Evolutionary conservation across 2,888 invertebrate genomes (phyloP).

Genomic region (Drepanosiphum platanoidis): DNA sequence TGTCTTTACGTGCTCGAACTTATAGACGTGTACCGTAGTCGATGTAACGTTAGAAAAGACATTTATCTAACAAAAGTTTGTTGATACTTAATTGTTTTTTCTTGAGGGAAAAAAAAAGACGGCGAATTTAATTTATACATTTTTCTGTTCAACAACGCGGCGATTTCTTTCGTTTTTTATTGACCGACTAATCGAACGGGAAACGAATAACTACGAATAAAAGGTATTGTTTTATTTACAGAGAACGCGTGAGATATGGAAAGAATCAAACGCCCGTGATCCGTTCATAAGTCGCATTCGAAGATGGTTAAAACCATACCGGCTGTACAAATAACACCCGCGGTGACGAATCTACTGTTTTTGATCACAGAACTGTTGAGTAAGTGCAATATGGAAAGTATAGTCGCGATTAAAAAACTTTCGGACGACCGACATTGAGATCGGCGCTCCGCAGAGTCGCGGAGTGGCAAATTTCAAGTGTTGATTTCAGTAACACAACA

Average conservation of each 20-base stretch:
- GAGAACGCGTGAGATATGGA: slow-evolving; percentile 20
- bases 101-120: too few relatives aligned
- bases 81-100: not conserved
- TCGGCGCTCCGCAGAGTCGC: too few relatives aligned
- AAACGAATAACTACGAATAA: too few relatives aligned
- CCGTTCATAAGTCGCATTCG: not conserved
- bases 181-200: too few relatives aligned
- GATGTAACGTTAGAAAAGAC: not conserved
- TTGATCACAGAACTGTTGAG: not conserved
- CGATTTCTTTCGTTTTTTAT: too few relatives aligned
- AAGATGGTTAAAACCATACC: slow-evolving; percentile 2
- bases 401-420: too few relatives aligned
- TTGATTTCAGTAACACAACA: too few relatives aligned
- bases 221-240: not conserved
- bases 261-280: not conserved
- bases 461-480: too few relatives aligned
- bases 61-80: not conserved
- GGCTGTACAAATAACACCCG: not conserved
- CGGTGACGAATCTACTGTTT: slow-evolving; percentile 2
- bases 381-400: not conserved
- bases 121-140: not conserved
- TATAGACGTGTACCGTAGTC: not conserved
- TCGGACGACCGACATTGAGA: too few relatives aligned
- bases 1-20: not conserved
- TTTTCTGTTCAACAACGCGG: not conserved